Conservation (phyloP, 2,113 vertebrate species). For the Chloropsis hardwickii region DNA sequence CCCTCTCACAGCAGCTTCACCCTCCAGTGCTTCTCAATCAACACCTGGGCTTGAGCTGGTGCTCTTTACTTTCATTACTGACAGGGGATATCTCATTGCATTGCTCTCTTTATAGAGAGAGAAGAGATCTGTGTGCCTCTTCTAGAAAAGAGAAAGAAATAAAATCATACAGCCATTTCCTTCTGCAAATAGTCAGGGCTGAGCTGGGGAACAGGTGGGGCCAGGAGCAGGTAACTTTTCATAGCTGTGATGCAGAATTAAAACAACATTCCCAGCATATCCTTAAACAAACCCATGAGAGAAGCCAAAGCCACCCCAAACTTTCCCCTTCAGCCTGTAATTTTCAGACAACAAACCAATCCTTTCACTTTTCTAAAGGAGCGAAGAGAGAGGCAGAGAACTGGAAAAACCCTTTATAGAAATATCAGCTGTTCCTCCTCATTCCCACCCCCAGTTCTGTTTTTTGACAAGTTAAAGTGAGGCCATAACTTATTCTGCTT, state of each 20-base stretch:
- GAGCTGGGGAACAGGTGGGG: neutral
- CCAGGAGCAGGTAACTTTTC: neutral
- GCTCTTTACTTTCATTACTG: neutral
- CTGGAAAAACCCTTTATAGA: conserved; percentile 61
- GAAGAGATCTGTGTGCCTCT: neutral
- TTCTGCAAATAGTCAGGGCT: neutral
- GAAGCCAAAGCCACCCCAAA: conserved; percentile 46
- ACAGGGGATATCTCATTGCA: neutral
- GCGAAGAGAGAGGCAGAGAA: conserved; percentile 27
- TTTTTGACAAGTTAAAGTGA: conserved; percentile 71
- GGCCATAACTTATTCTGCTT: conserved; percentile 72
- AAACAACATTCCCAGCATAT: neutral
- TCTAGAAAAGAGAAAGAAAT: neutral
- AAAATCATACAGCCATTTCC: neutral
- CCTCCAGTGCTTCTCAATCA: neutral
- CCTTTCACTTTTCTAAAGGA: conserved; percentile 44
- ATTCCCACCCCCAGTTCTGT: conserved; percentile 62
- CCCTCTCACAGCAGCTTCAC: neutral
- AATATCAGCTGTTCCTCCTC: conserved; percentile 64
- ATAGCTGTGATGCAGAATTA: accelerated
- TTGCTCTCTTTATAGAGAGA: neutral
- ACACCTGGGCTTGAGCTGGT: neutral
- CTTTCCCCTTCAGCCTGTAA: conserved; percentile 51
- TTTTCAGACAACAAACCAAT: conserved; percentile 53
- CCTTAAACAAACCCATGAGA: conserved; percentile 23